phyloP scores from a whole-genome alignment of 2,113 vertebrate genomes.

The Toxotes jaculatrix region DNA sequence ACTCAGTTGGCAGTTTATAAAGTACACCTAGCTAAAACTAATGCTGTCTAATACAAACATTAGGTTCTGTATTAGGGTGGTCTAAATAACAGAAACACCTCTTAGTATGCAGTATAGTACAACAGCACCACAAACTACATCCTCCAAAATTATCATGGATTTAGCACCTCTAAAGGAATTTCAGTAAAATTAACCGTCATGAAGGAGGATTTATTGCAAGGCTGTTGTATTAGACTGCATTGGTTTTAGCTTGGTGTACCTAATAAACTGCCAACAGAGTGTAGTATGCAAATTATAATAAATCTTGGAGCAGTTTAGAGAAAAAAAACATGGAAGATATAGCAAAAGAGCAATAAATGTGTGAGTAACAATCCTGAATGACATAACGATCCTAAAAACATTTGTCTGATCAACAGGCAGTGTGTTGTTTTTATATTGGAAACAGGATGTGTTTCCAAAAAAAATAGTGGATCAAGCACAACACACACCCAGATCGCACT shows the following conservation, averaged over 20 bases:
- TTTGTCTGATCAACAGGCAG: background rate
- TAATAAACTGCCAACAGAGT: no score
- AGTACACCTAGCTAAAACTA: no score
- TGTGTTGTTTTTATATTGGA: background rate
- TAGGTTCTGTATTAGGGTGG: no score
- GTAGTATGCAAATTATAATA: background rate
- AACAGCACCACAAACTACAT: no score
- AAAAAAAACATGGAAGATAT: background rate
- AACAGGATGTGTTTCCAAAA: no score
- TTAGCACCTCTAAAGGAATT: no score
- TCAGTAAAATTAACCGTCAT: no score
- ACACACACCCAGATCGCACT: conserved; percentile 2
- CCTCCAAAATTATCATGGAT: no score
- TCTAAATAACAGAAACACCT: no score
- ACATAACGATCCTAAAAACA: background rate
- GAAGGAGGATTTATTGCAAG: background rate
- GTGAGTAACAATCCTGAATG: background rate
- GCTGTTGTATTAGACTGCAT: background rate
- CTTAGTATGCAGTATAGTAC: no score
- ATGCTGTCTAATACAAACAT: no score
- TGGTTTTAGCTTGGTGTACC: no score
- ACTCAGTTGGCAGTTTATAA: background rate
- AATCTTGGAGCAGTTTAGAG: background rate
- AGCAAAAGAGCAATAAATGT: background rate
- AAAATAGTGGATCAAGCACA: conserved; percentile 13